Percentiles rank a stretch among this genome's conserved stretches.
Conservation (phyloP, 2,113 vertebrate genomes). For the Macrotis lagotis region DNA sequence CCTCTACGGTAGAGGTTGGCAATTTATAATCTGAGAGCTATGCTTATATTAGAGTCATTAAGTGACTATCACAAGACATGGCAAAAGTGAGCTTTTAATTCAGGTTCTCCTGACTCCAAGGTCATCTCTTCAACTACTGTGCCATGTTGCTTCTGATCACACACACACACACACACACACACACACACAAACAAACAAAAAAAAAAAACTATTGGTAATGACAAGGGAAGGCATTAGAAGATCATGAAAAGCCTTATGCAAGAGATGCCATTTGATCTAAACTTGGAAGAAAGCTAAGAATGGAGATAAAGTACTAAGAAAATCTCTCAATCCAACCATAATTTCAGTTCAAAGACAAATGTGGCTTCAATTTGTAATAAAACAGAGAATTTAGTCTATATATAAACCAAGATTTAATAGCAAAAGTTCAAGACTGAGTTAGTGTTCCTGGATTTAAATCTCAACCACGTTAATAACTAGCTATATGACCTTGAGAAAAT, state of each 20-base stretch:
- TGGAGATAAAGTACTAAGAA: background rate
- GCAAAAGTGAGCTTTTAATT: background rate
- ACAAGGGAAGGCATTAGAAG: background rate
- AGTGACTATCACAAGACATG: background rate
- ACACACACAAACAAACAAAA: too few relatives aligned
- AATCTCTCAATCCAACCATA: background rate
- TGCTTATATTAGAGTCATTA: background rate
- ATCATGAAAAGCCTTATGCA: background rate
- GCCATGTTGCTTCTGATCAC: background rate
- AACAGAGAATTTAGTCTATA: background rate
- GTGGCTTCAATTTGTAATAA: background rate
- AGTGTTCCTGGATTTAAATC: background rate
- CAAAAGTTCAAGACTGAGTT: background rate
- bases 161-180: too few relatives aligned
- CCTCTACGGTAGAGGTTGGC: background rate
- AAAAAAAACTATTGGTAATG: too few relatives aligned
- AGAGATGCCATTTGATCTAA: background rate
- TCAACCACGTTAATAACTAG: background rate
- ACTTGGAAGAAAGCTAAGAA: background rate
- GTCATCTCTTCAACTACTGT: too few relatives aligned
- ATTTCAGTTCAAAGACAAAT: background rate
- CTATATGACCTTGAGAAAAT: background rate
- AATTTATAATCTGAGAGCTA: background rate
- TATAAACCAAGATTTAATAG: background rate
- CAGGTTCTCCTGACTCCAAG: too few relatives aligned